Evolutionary conservation across 2,797 vertebrate genomes (phyloP).

Genomic region (Esox lucius): DNA sequence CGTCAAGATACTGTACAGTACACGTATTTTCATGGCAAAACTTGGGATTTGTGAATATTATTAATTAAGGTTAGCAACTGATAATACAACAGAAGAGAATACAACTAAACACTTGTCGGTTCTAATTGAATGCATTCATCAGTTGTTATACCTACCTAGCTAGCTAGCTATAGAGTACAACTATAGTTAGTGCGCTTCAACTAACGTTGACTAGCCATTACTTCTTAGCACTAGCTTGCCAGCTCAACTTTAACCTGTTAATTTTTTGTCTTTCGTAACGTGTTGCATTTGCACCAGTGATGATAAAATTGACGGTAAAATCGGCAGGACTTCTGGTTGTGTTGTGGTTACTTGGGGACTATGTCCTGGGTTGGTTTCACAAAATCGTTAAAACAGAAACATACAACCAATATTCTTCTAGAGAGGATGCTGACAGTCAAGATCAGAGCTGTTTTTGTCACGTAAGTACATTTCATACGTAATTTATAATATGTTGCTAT

Average conservation of each 20-base stretch:
- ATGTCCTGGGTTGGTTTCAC: conserved; percentile 68
- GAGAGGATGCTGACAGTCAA: conserved; percentile 24
- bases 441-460: conserved; percentile 81
- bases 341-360: conserved; percentile 57
- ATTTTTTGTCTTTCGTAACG: no score
- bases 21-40: not conserved
- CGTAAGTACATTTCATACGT: conserved; percentile 51
- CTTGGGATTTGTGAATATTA: not conserved
- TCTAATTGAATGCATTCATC: not conserved
- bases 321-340: conserved; percentile 46
- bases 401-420: conserved; percentile 39
- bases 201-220: no score
- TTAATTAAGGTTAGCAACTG: no score
- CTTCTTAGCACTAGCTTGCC: no score
- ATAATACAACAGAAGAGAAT: not conserved
- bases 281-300: conserved; percentile 35
- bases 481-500: not conserved
- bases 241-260: not conserved
- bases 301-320: conserved; percentile 59
- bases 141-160: not conserved
- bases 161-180: not conserved
- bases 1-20: not conserved
- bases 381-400: conserved; percentile 41
- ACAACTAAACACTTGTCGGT: not conserved
- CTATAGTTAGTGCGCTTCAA: no score